phyloP scores from a whole-genome alignment of 2,113 vertebrate species.

The Alectura lathami region DNA sequence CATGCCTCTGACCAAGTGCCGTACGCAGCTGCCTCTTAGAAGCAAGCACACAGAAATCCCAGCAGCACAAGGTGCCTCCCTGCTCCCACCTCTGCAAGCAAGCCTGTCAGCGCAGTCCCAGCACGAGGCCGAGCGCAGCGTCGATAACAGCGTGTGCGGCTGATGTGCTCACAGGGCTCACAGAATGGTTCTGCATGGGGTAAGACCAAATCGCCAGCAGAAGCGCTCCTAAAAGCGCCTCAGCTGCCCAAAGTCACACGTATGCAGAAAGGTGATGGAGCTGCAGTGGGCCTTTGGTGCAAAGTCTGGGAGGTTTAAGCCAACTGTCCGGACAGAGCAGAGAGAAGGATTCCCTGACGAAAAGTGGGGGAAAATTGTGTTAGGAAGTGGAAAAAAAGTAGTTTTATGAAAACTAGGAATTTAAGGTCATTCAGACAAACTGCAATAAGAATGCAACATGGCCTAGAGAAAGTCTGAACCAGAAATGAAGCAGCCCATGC shows the following conservation, averaged over 20 bases:
- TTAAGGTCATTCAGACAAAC: slow-evolving; percentile 58
- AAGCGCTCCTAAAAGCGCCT: slow-evolving; percentile 49
- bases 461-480: background rate
- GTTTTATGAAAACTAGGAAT: slow-evolving; percentile 58
- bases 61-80: too few relatives aligned
- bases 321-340: slow-evolving; percentile 38
- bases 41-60: background rate
- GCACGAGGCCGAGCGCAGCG: background rate
- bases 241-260: slow-evolving; percentile 41
- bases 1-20: slow-evolving; percentile 5
- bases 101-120: slow-evolving; percentile 18
- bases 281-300: background rate
- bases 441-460: slow-evolving; percentile 46
- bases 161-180: slow-evolving; percentile 23
- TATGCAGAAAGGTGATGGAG: slow-evolving; percentile 25
- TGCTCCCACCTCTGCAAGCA: background rate
- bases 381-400: slow-evolving; percentile 59
- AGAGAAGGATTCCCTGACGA: slow-evolving; percentile 45
- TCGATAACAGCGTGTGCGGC: slow-evolving; percentile 25
- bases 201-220: slow-evolving; percentile 20
- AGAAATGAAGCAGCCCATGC: background rate
- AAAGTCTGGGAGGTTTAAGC: slow-evolving; percentile 1
- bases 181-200: slow-evolving; percentile 15
- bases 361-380: background rate
- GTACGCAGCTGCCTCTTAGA: background rate